Evolutionary conservation across 2,888 invertebrate species (phyloP).

Genomic region (Epinotia nisella): DNA sequence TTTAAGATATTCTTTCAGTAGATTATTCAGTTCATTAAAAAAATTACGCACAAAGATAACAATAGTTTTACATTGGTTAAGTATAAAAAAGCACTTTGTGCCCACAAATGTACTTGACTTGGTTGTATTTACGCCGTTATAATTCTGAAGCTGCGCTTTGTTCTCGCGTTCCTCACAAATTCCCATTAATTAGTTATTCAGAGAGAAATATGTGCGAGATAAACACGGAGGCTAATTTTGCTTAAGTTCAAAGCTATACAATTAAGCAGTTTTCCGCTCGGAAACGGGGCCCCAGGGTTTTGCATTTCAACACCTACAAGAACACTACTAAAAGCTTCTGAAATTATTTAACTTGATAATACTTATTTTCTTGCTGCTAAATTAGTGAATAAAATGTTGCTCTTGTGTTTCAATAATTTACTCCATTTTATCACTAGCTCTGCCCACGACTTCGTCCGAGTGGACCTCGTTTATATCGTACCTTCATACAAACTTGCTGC

Average conservation of each 20-base stretch:
- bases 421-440: not conserved
- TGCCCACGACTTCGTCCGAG: too few relatives aligned
- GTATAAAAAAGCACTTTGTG: not conserved
- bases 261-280: slow-evolving; percentile 41
- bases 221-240: slow-evolving; percentile 38
- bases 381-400: slow-evolving; percentile 10
- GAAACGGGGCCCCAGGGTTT: slow-evolving; percentile 39
- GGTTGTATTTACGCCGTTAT: not conserved
- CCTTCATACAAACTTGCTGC: too few relatives aligned
- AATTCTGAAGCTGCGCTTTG: slow-evolving; percentile 4
- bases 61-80: not conserved
- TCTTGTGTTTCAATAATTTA: not conserved
- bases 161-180: slow-evolving; percentile 30
- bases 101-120: not conserved
- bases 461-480: too few relatives aligned
- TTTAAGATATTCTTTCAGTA: too few relatives aligned
- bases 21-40: too few relatives aligned
- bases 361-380: slow-evolving; percentile 25
- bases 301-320: slow-evolving; percentile 41
- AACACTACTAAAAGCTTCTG: slow-evolving; percentile 38
- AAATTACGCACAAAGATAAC: too few relatives aligned
- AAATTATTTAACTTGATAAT: slow-evolving; percentile 38
- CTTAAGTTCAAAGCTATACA: slow-evolving; percentile 40
- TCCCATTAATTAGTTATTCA: slow-evolving; percentile 29
- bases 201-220: slow-evolving; percentile 33